These are phyloP conservation scores for Capra hircus DNA, from an alignment of 2,113 vertebrate genomes.

Conservation along the genomic window DNA sequence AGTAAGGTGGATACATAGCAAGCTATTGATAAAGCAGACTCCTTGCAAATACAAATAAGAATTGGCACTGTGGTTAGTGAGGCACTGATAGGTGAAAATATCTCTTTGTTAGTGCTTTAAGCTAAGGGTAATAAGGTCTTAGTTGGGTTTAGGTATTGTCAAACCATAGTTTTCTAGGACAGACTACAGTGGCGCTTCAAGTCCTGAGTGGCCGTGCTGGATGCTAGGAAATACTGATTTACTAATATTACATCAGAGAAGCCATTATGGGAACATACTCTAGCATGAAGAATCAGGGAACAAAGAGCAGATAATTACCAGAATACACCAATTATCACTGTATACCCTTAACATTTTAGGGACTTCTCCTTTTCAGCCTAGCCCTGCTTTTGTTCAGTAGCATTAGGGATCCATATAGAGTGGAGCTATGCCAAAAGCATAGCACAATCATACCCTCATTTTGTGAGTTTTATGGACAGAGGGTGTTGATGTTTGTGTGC, in stretches of 20 bases:
- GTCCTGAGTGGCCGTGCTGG: neutral
- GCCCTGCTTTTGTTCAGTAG: neutral
- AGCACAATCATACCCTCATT: neutral
- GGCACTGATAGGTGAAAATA: neutral
- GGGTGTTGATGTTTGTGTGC: neutral
- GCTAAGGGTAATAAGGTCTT: neutral
- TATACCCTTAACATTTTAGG: neutral
- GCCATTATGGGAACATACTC: neutral
- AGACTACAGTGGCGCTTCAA: neutral
- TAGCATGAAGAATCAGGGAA: neutral
- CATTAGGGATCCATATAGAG: slow-evolving; percentile 6
- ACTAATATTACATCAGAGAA: neutral
- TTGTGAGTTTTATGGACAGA: neutral
- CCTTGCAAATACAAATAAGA: neutral
- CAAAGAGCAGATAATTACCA: neutral
- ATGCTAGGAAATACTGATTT: neutral
- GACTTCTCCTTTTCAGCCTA: neutral
- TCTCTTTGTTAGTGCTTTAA: neutral
- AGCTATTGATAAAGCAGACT: neutral
- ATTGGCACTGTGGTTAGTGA: slow-evolving; percentile 13
- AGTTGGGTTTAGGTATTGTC: neutral
- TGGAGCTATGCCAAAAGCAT: neutral
- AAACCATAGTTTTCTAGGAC: neutral
- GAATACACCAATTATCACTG: neutral
- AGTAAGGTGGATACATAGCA: neutral